Evolutionary conservation across 2,113 vertebrate genomes (phyloP), one percentile per base, ranked within the genome.

Genomic region (Speoplatyrhinus poulsoni): DNA sequence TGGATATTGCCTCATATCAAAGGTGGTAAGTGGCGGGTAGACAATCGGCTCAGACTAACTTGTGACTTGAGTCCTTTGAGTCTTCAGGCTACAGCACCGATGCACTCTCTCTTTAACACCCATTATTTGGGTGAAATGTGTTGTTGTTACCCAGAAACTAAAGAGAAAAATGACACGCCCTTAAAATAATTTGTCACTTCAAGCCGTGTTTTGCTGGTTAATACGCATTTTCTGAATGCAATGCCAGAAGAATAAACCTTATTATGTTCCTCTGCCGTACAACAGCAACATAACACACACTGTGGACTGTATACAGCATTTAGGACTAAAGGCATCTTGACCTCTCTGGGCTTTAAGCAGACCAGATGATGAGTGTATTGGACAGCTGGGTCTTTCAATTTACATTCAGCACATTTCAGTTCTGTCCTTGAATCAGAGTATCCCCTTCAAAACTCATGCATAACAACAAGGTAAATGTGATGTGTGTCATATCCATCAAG

Each of bases 1-100:
- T 75, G 68, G 65, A 69, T 77, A 75, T 80, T 83, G 77, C 81
- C 77, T 83, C 77, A 83, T 83, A 77, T 77, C 74, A 80, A 80
- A 83, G 81, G 60, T 59, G 61, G 48, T 1, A 11, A 41, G 36
- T 41, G 36, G 36, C 7, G 36, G 36, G 54, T 36, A 69, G 41
- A 17, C 9, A 55, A 63, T n/a, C 50, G 58, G 55, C 57, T 61
- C 55, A 60, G 64, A 62, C 15, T 6, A 57, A 55, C 46, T 64
- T 56, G n/a, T 55, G 16, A 41, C 36, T 5, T 41, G 36, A 41
- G 4, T 41, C 36, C 36, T 41, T 41, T 41, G 36, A 41, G 36
- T 8, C 5, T 41, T 41, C 7, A 41, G 7, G 7, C 36, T 41
- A 8, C 7, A 6, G 5, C 36, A 41, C 36, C 1, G 36, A 6